Evolutionary conservation across 2,113 vertebrate species (phyloP), one percentile per base, ranked within the genome.

Genomic region (Phrynosoma platyrhinos): DNA sequence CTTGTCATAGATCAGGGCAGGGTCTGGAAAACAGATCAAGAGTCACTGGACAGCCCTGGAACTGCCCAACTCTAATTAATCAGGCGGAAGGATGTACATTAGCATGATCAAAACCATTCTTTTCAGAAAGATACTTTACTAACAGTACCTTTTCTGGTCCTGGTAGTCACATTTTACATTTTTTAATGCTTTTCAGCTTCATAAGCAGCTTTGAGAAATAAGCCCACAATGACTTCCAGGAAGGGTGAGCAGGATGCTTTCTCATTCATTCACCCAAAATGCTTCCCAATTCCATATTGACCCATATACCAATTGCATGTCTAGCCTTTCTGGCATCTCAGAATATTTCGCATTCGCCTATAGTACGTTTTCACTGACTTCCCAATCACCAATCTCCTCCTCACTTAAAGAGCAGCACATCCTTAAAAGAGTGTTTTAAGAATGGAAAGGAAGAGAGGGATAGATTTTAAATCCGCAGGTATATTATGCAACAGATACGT

Each of bases 1-100:
- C 85, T 99, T 99, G 13, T 99, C 98, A 94, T 99, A 95, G 84
- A 99, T 98, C 52, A 99, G 97, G 74, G 98, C 96, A 84, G 98
- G 99, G 91, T 99, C 99, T 99, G 87, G 72, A 86, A 23, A 90
- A 79, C 4, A 88, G 79, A 32, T 77, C 55, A 84, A 53, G 9
- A 2, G 1, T 89, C 64, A 78, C 12, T 78, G 20, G n/a, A 53
- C 27, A 47, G 30, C 62, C 75, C 4, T 25, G 27, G 20, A 66
- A 66, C 62, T 76, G 40, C 5, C 20, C 52, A 68, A 27, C 13
- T 53, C 58, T 62, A 62, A 62, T 83, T 76, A 77, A 10, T 32
- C 25, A 62, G 55, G 83, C 8, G 10, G 53, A 75, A 75, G 52
- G 52, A 40, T 2, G 9, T 8, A 20, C 7, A 16, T 64, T 47